Evolutionary conservation across 2,113 vertebrate genomes (phyloP).

Genomic region (Sinocyclocheilus maitianheensis): DNA sequence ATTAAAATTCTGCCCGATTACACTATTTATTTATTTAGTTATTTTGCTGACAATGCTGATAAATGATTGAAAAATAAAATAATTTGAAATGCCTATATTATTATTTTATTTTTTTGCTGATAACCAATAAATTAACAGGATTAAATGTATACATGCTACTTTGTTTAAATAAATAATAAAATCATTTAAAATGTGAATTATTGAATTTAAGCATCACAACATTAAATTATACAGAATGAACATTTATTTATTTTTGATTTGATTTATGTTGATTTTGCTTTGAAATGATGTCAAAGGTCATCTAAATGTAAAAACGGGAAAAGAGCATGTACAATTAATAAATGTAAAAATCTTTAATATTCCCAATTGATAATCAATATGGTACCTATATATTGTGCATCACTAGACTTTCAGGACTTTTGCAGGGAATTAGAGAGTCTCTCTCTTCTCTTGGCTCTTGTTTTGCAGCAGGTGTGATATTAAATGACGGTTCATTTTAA

Average conservation of each 20-base stretch:
- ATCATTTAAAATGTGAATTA: no score
- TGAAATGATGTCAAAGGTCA: not conserved
- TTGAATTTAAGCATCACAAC: no score
- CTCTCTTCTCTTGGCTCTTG: slow-evolving; percentile 39
- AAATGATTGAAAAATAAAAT: no score
- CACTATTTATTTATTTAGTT: no score
- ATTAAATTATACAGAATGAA: no score
- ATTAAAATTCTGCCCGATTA: not conserved
- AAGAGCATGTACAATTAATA: not conserved
- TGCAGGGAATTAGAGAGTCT: not conserved
- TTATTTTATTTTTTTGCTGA: not conserved
- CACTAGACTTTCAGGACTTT: not conserved
- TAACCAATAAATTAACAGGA: not conserved
- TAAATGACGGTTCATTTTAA: slow-evolving; percentile 57
- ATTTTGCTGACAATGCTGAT: no score
- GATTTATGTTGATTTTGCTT: no score
- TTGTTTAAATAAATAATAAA: not conserved
- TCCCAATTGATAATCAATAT: not conserved
- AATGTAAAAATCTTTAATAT: not conserved
- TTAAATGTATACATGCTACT: not conserved
- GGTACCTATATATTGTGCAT: not conserved
- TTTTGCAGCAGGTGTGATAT: slow-evolving; percentile 72
- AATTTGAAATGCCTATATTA: no score
- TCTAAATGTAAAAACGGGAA: not conserved
- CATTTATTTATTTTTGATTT: no score